Base-by-base conservation (phyloP, 35 echinoderm and acorn worm species). In the Patiria miniata region DNA sequence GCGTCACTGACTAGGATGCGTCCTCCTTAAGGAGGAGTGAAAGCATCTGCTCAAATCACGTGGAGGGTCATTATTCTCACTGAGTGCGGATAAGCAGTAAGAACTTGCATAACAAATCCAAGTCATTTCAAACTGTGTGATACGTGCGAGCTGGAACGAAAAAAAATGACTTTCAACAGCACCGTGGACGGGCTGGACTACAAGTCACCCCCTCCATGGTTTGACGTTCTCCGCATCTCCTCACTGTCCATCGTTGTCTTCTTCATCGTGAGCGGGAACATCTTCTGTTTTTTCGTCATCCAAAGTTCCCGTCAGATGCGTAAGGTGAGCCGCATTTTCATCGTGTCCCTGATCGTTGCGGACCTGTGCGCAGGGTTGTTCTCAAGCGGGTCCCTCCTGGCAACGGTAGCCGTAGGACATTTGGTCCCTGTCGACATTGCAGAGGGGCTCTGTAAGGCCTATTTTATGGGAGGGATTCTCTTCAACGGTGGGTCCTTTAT, bases 401-500 rank as follows among this genome's bases (percentile, higher is more conserved):
- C 61, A 18, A 73, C 65, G 65, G 65, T 9, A 23, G 65, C 65
- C 65, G 65, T 23, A 3, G 65, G 22, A 73, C 65, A 73, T 10
- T 5, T 32, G 26, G 34, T 73, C 65, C 65, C 65, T 23, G 65
- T 0, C 65, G 34, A 2, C 7, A 23, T 73, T 30, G 6, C 26
- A 23, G 65, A 73, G 0, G 65, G 23, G 15, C 65, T 73, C 34
- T 73, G 65, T 34, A 73, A 73, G 65, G 26, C 34, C 34, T 73
- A 36, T 34, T 73, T 73, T 9, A 73, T 73, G 10, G 22, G 26
- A 22, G 65, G 29, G 65, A 73, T 73, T 8, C 29, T 73, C 1
- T 73, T 73, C 65, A 73, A 73, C 65, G 65, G 65, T 12, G 65
- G 8, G 18, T 73, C 65, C 7, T 73, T 73, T 23, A 73, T 73